Percentiles rank a stretch among this genome's conserved stretches.
phyloP scores from a whole-genome alignment of 1,140 invertebrate species.

The Caligus rogercresseyi region DNA sequence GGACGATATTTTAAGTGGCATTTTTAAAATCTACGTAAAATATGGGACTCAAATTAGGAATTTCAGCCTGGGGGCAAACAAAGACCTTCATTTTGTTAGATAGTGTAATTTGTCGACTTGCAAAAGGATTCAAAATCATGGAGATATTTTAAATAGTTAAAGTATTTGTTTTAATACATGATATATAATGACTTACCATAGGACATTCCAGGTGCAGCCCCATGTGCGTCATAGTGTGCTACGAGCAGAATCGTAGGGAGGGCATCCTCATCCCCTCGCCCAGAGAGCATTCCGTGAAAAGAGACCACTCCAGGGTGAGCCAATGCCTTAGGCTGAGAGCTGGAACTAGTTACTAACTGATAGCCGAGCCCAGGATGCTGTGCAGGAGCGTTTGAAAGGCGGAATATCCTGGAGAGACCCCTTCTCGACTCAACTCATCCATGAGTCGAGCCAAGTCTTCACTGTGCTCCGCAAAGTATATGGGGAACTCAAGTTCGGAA shows the following conservation, averaged over 20 bases:
- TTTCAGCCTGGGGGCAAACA: no score
- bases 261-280: slow-evolving; percentile 55
- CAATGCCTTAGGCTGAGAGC: background rate
- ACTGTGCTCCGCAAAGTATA: slow-evolving; percentile 68
- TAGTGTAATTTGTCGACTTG: no score
- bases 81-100: no score
- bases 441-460: slow-evolving; percentile 53
- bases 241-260: slow-evolving; percentile 69
- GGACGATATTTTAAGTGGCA: no score
- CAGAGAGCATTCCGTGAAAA: slow-evolving; percentile 27
- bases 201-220: slow-evolving; percentile 55
- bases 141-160: no score
- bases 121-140: no score
- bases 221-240: slow-evolving; percentile 80
- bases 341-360: slow-evolving; percentile 1
- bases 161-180: no score
- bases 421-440: slow-evolving; percentile 45
- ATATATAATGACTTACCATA: no score
- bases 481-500: slow-evolving; percentile 60
- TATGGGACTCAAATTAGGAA: no score
- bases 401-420: slow-evolving; percentile 30
- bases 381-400: background rate
- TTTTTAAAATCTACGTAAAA: no score
- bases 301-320: background rate
- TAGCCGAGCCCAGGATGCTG: background rate